Conservation (phyloP, 2,888 invertebrate species). For the Balanococcus diminutus region DNA sequence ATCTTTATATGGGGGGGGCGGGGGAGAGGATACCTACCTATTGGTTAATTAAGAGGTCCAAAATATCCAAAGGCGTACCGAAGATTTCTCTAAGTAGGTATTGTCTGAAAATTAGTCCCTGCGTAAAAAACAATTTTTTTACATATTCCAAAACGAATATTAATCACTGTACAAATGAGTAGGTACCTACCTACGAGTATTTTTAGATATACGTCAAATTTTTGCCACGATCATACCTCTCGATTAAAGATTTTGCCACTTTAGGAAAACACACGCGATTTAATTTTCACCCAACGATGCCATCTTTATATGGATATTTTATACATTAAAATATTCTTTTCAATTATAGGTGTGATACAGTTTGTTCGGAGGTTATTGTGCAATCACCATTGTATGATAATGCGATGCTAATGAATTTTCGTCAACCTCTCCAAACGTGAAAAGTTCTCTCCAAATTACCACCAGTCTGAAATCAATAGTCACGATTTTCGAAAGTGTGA, state of each 20-base stretch:
- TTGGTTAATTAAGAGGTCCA: conserved; percentile 36
- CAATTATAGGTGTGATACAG: conserved; percentile 12
- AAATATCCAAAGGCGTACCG: conserved; percentile 2
- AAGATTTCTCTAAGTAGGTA: background rate
- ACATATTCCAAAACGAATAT: too few relatives aligned
- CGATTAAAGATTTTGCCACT: background rate
- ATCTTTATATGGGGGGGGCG: too few relatives aligned
- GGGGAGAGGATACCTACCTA: too few relatives aligned
- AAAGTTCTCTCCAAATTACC: conserved; percentile 6
- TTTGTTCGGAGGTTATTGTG: conserved; percentile 4
- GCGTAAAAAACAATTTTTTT: too few relatives aligned
- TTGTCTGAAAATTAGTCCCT: background rate
- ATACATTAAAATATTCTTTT: conserved; percentile 21
- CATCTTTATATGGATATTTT: background rate
- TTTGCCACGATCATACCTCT: background rate
- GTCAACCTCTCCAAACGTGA: conserved; percentile 12
- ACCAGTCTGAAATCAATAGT: background rate
- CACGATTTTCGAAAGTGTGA: conserved; percentile 16
- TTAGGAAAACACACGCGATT: background rate
- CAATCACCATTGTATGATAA: conserved; percentile 34
- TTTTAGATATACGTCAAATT: too few relatives aligned
- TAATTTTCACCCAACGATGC: background rate
- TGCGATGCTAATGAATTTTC: conserved; percentile 21
- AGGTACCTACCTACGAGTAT: too few relatives aligned
- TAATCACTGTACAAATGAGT: too few relatives aligned